These are phyloP conservation scores for Scelioninae gen. 1 DNA, from an alignment of 2,888 invertebrate species.

Conservation along the genomic window DNA sequence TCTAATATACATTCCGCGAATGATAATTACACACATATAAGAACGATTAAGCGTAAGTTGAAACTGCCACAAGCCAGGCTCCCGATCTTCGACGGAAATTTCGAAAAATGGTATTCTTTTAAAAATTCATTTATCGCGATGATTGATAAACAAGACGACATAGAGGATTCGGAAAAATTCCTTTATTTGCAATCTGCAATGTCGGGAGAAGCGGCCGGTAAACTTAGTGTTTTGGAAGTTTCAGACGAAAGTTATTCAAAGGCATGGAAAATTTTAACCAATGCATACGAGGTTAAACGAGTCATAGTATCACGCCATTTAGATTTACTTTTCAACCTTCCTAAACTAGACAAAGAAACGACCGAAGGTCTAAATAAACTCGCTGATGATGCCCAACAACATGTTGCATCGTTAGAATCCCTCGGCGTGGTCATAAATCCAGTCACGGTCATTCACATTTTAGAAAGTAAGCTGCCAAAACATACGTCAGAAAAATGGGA, in stretches of 20 bases:
- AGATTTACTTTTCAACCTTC: constrained; percentile 5
- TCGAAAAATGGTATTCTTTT: constrained; percentile 35
- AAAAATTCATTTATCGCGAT: constrained; percentile 61
- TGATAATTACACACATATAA: no score
- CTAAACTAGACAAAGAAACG: neutral
- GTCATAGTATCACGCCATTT: constrained; percentile 66
- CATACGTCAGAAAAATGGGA: constrained; percentile 7
- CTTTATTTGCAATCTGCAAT: neutral
- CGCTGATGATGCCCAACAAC: neutral
- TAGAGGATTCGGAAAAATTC: constrained; percentile 57
- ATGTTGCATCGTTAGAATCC: neutral
- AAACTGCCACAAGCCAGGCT: no score
- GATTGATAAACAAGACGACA: constrained; percentile 50
- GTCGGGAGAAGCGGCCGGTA: constrained; percentile 16
- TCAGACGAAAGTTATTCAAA: constrained; percentile 55
- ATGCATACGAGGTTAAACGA: constrained; percentile 63
- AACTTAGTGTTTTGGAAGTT: constrained; percentile 53
- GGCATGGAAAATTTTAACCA: constrained; percentile 56
- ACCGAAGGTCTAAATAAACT: neutral
- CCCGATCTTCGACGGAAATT: no score
- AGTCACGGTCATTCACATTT: neutral
- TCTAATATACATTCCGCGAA: no score
- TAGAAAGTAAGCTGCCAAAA: constrained; percentile 8
- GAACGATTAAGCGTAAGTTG: no score
- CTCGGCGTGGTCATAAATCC: neutral